Conservation (phyloP, 2,888 invertebrate genomes). For the Scaptomyza caliginosa region DNA sequence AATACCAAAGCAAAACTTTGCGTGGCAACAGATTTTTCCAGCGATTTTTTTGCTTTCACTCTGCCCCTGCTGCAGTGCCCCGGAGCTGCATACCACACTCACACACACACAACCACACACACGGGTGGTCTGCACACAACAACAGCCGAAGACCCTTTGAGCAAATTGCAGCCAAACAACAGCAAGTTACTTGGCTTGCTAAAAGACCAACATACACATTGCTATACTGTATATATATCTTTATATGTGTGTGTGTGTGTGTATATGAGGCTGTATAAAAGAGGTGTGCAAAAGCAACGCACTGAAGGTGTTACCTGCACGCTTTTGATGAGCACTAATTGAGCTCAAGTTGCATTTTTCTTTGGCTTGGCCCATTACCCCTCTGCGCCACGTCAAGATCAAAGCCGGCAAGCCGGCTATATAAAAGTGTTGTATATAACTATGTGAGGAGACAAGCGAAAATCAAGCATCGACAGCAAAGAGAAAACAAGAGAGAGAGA, state of each 20-base stretch:
- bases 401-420: conserved; percentile 67
- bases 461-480: conserved; percentile 75
- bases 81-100: conserved; percentile 19
- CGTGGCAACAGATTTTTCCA: conserved; percentile 46
- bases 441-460: conserved; percentile 68
- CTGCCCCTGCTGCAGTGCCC: neutral
- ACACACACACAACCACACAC: conserved; percentile 27
- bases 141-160: conserved; percentile 44
- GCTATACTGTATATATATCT: too few relatives aligned
- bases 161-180: conserved; percentile 60
- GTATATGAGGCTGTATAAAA: conserved; percentile 18
- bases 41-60: conserved; percentile 43
- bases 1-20: conserved; percentile 31
- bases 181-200: conserved; percentile 51
- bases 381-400: conserved; percentile 61
- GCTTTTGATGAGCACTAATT: conserved; percentile 79
- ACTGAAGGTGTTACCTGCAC: conserved; percentile 78
- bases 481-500: conserved; percentile 10
- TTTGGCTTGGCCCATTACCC: conserved; percentile 58
- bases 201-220: conserved; percentile 38
- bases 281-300: conserved; percentile 75
- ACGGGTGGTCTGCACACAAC: conserved; percentile 59
- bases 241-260: conserved; percentile 1
- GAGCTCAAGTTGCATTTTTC: conserved; percentile 78
- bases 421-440: conserved; percentile 37